Evolutionary conservation across 2,797 vertebrate genomes (phyloP).

Genomic region (Neoniphon sammara): DNA sequence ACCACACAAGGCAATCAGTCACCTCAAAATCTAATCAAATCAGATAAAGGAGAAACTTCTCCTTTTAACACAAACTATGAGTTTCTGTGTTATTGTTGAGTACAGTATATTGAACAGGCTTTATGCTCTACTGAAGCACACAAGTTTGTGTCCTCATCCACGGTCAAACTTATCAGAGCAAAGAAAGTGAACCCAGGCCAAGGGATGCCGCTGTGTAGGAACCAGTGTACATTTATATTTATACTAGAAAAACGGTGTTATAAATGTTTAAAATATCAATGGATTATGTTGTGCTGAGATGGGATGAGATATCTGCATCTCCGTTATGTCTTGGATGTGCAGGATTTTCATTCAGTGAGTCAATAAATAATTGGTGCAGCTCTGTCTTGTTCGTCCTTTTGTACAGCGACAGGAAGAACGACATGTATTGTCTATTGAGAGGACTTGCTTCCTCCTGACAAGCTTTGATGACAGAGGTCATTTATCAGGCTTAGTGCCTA

Average conservation of each 20-base stretch:
- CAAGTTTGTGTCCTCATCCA: conserved; percentile 11
- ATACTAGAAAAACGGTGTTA: neutral
- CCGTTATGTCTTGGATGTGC: neutral
- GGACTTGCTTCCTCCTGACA: conserved; percentile 28
- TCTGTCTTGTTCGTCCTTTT: conserved; percentile 8
- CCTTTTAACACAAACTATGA: conserved; percentile 13
- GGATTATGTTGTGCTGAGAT: conserved; percentile 22
- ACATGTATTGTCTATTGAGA: conserved; percentile 29
- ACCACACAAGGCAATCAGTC: no score
- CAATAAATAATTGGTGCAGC: conserved; percentile 30
- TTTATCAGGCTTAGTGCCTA: conserved; percentile 44
- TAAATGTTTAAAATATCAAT: conserved; percentile 10
- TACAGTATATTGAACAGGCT: conserved; percentile 4
- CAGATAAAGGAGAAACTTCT: neutral
- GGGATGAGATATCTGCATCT: neutral
- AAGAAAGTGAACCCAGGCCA: conserved; percentile 12
- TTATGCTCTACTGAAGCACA: neutral
- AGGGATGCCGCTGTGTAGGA: conserved; percentile 6
- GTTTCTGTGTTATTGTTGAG: conserved; percentile 17
- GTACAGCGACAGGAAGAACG: conserved; percentile 24
- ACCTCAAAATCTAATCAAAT: no score
- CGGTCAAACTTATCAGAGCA: conserved; percentile 1
- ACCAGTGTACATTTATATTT: neutral
- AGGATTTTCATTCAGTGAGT: conserved; percentile 29
- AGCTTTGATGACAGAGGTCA: conserved; percentile 43